These are phyloP conservation scores for Steatornis caripensis DNA, from an alignment of 2,113 vertebrate genomes.

Conservation along the genomic window DNA sequence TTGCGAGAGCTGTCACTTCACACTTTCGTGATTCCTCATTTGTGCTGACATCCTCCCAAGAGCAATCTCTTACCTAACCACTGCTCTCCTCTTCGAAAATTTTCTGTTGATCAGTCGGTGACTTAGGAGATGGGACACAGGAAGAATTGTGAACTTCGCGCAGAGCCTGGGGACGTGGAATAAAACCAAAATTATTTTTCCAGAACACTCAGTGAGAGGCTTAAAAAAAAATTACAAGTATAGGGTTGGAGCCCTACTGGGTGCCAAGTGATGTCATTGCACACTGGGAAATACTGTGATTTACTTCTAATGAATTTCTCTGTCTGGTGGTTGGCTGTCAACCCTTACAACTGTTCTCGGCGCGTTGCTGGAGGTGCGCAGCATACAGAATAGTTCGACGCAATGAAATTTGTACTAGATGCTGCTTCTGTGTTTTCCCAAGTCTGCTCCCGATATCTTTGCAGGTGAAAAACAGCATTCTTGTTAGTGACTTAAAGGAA, in stretches of 20 bases:
- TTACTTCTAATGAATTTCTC: neutral
- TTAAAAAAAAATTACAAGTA: neutral
- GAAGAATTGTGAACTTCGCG: neutral
- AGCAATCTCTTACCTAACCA: neutral
- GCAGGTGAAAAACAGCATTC: neutral
- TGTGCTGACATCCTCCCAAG: neutral
- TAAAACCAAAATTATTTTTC: neutral
- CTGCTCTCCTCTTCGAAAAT: neutral
- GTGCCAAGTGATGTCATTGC: neutral
- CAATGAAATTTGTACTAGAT: neutral
- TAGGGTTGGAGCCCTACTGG: neutral
- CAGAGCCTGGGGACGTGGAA: neutral
- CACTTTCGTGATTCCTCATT: neutral
- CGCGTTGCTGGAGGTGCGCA: neutral
- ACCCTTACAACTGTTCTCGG: neutral
- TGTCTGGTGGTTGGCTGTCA: neutral
- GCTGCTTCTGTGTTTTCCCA: neutral
- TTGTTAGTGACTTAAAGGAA: neutral
- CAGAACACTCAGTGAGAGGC: neutral
- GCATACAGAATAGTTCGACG: neutral
- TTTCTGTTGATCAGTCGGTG: neutral
- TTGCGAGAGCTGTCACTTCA: neutral
- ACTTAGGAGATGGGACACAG: neutral
- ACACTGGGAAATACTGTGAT: neutral
- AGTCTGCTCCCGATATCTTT: neutral